Evolutionary conservation across 2,797 vertebrate genomes (phyloP).

Genomic region (Spinus olivaceus): DNA sequence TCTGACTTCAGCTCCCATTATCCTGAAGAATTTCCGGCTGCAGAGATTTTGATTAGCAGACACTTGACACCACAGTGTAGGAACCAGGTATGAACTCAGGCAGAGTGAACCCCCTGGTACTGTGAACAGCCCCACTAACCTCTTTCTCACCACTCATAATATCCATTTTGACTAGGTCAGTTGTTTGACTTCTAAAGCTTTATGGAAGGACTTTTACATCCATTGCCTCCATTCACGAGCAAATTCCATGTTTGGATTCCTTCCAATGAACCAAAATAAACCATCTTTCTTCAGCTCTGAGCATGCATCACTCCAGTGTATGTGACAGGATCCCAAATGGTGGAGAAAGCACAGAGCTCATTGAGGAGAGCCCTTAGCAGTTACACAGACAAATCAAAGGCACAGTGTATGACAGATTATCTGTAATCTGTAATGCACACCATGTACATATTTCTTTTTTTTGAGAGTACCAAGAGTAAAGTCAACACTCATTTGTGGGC

Average conservation of each 20-base stretch:
- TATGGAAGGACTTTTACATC: not conserved
- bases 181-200: not conserved
- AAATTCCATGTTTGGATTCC: not conserved
- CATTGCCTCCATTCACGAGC: not conserved
- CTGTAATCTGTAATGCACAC: not conserved
- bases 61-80: not conserved
- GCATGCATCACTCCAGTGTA: not conserved
- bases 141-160: not conserved
- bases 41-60: conserved; percentile 32
- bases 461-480: not conserved
- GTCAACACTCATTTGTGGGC: not conserved
- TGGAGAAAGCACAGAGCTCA: not conserved
- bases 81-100: not conserved
- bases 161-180: not conserved
- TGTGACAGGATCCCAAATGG: not conserved
- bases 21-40: conserved; percentile 17
- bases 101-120: not conserved
- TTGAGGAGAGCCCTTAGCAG: not conserved
- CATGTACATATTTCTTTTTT: not conserved
- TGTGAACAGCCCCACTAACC: not conserved
- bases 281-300: not conserved
- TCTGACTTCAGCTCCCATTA: conserved; percentile 37
- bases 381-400: not conserved
- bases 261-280: not conserved
- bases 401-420: not conserved